Conservation (phyloP, 1,140 invertebrate genomes). For the Gonatopus flavifemur region DNA sequence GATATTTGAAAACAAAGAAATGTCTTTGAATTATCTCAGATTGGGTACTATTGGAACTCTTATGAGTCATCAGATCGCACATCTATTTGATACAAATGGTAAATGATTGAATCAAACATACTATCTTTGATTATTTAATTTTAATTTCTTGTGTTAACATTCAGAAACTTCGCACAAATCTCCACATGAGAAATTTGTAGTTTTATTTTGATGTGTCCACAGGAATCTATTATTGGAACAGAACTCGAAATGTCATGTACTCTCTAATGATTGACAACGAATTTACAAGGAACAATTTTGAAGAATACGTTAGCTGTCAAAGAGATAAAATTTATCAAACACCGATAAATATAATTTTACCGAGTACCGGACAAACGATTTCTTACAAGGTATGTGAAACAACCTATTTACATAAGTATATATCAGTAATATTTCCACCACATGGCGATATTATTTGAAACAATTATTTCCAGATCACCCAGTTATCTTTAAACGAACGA, state of each 20-base stretch:
- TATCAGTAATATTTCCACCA: too few relatives aligned
- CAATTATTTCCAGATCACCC: conserved; percentile 30
- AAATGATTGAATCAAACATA: conserved; percentile 12
- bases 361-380: conserved; percentile 20
- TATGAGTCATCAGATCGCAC: conserved; percentile 38
- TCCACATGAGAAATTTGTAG: too few relatives aligned
- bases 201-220: too few relatives aligned
- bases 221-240: conserved; percentile 35
- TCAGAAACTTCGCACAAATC: too few relatives aligned
- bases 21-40: conserved; percentile 24
- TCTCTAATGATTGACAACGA: conserved; percentile 6
- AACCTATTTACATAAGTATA: too few relatives aligned
- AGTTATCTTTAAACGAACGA: conserved; percentile 34
- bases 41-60: conserved; percentile 33
- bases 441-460: conserved; percentile 3
- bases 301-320: conserved; percentile 28
- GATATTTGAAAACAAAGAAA: conserved; percentile 9
- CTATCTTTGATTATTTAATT: too few relatives aligned
- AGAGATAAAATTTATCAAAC: conserved; percentile 14
- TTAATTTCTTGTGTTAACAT: not conserved
- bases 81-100: conserved; percentile 40
- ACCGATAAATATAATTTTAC: conserved; percentile 19
- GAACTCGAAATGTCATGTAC: conserved; percentile 13
- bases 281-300: conserved; percentile 12
- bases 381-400: conserved; percentile 21